These are phyloP conservation scores for Aphidoletes aphidimyza DNA, from an alignment of 2,888 invertebrate species.

Conservation along the genomic window DNA sequence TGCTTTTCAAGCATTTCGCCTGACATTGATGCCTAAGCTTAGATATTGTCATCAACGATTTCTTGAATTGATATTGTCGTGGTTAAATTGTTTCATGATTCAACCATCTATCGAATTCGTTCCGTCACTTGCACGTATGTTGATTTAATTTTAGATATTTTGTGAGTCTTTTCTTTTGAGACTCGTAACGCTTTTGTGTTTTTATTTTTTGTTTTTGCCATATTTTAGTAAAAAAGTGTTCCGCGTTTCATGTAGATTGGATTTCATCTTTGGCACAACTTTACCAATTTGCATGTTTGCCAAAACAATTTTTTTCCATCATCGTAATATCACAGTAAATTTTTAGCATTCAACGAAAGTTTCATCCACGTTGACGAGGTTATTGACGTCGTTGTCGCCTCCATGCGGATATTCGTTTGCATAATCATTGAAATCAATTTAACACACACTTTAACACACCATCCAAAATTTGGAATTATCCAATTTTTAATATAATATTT, in stretches of 20 bases:
- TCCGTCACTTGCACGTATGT: slow-evolving; percentile 13
- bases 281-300: neutral
- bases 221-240: too few species aligned
- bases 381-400: neutral
- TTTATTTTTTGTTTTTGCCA: neutral
- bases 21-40: too few species aligned
- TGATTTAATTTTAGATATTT: slow-evolving; percentile 33
- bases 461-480: too few species aligned
- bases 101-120: neutral
- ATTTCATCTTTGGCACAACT: neutral
- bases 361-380: too few species aligned
- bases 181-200: neutral
- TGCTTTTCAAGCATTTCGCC: too few species aligned
- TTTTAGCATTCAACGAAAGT: neutral
- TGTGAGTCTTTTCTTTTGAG: neutral
- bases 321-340: neutral
- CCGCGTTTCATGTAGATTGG: neutral
- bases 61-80: slow-evolving; percentile 40
- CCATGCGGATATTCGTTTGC: neutral
- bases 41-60: neutral
- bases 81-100: neutral
- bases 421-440: too few species aligned
- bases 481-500: too few species aligned
- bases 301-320: slow-evolving; percentile 18
- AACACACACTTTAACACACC: too few species aligned